Base-by-base conservation (phyloP, 2,113 vertebrate species). In the Pontoporia blainvillei region DNA sequence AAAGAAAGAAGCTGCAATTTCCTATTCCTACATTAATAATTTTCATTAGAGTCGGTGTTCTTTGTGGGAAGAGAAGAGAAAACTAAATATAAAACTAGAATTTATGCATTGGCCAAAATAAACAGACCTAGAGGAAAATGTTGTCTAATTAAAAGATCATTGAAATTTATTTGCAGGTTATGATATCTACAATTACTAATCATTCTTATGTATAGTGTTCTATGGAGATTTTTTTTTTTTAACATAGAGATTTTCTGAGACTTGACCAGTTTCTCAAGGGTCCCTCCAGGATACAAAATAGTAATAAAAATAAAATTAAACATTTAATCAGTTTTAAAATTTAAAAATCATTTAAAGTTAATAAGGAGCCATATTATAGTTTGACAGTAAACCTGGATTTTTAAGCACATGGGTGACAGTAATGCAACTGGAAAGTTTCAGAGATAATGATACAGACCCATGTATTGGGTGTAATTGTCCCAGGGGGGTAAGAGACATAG, bases 401-500 rank as follows among this genome's bases (percentile, higher is more conserved):
- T 69, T 27, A 46, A 81, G 64, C 31, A 46, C 4, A 23, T 39
- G 76, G 39, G 31, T 59, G 36, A 76, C 15, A 76, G 54, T 27
- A 36, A 31, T 41, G 21, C 10, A 64, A 34, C 5, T 25, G 17
- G 52, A 81, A 78, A 8, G 3, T 79, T 62, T 71, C 31, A 64
- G 46, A 67, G 11, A 49, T 4, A 79, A 62, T 3, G 23, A 78
- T 15, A 11, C 12, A 66, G 5, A 29, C 25, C 21, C 25, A 29
- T 5, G 76, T 29, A 29, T 39, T 18, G 11, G 2, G 6, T 57
- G 1, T n/a, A 17, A 14, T 15, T 76, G 13, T 34, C 7, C 7
- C 29, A 6, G 0, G 1, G 0, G 12, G 0, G 5, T 57, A 9
- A 52, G 52, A n/a, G 5, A 27, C 4, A 3, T 2, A 81, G 3